Percentiles rank a stretch among this genome's conserved stretches.
These are phyloP conservation scores for Microcebus jonahi DNA, from an alignment of 2,113 vertebrate genomes.

Conservation along the genomic window DNA sequence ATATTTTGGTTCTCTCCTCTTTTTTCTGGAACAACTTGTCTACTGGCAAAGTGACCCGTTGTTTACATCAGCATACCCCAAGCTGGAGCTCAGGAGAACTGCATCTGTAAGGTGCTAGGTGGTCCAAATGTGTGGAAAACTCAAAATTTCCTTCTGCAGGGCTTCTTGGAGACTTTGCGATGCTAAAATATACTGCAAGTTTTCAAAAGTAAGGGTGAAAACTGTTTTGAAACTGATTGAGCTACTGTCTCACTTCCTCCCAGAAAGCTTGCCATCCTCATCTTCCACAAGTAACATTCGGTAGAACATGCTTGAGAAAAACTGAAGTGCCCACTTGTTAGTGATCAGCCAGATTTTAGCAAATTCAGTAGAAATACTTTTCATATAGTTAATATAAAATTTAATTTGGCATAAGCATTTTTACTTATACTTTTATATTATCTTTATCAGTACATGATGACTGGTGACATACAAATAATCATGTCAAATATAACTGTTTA, in stretches of 20 bases:
- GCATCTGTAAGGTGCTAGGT: background rate
- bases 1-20: background rate
- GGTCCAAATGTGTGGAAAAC: background rate
- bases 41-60: background rate
- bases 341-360: background rate
- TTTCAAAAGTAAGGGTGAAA: background rate
- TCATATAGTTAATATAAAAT: background rate
- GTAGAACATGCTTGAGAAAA: background rate
- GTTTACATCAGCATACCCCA: background rate
- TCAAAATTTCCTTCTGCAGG: background rate
- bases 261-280: background rate
- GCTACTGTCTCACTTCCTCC: background rate
- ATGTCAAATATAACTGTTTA: background rate
- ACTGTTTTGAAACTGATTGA: background rate
- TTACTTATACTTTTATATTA: background rate
- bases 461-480: background rate
- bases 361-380: background rate
- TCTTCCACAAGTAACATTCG: background rate
- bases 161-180: background rate
- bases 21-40: background rate
- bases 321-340: background rate
- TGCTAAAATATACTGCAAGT: background rate
- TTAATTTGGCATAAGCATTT: background rate
- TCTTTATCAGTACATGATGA: background rate
- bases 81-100: background rate